phyloP scores from a whole-genome alignment of 1,140 invertebrate genomes.

The Vanessa tameamea region DNA sequence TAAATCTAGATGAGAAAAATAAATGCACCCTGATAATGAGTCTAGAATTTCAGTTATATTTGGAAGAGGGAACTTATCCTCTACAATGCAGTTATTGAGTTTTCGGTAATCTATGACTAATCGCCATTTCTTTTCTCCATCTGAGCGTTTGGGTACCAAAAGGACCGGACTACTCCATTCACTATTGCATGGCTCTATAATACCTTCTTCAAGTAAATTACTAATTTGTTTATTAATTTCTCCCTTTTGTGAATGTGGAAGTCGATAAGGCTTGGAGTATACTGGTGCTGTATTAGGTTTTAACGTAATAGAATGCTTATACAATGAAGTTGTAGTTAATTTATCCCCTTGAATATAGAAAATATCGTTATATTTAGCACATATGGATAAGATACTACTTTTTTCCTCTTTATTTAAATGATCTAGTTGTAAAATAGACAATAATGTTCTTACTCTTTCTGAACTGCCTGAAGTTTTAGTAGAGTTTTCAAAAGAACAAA shows the following conservation, averaged over 20 bases:
- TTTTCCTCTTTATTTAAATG: constrained; percentile 2
- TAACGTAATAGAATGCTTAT: constrained; percentile 2
- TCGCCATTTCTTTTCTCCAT: no score
- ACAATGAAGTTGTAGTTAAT: constrained; percentile 1
- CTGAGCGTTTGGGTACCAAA: no score
- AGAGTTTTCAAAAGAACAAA: constrained; percentile 3
- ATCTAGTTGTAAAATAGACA: constrained; percentile 3
- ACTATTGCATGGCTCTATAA: no score
- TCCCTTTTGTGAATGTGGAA: constrained; percentile 2
- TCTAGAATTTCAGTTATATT: no score
- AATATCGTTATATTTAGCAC: constrained; percentile 6
- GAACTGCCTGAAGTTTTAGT: not conserved
- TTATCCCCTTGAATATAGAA: constrained; percentile 4
- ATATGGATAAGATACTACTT: constrained; percentile 6
- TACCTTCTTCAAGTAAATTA: no score
- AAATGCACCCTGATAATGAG: no score
- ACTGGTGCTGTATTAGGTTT: constrained; percentile 1
- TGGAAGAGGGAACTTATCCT: no score
- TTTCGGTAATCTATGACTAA: no score
- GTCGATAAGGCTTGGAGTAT: constrained; percentile 3
- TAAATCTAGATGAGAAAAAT: no score
- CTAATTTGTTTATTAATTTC: no score
- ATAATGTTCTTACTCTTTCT: constrained; percentile 2
- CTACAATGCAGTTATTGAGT: no score
- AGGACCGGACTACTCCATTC: no score